Evolutionary conservation across 2,113 vertebrate species (phyloP), one percentile per base, ranked within the genome.

Genomic region (Austrofundulus limnaeus): DNA sequence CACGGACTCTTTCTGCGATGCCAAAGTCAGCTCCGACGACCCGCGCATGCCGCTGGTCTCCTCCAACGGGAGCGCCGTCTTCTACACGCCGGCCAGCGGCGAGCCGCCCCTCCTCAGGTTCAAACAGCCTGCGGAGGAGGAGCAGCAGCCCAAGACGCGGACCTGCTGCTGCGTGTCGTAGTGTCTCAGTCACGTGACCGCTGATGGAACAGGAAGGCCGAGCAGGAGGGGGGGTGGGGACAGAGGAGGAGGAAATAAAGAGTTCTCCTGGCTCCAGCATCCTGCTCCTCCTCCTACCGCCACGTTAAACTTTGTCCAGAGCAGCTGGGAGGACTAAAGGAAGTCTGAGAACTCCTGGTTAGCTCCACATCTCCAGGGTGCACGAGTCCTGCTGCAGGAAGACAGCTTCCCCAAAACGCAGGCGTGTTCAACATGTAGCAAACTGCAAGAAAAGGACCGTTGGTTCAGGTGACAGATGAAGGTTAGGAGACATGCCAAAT

Each of bases 131-230:
- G 81, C 94, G 15, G 95, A 98, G 59, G 96, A 97, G 43, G 94
- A 94, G 90, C 92, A 94, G 61, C 92, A 94, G 61, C 92, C 94
- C 38, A 96, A 95, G 74, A 88, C 89, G 37, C 91, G 91, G 0
- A 92, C 93, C 66, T 98, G 97, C 90, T 98, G 97, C 90, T 94
- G 95, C 25, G 91, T 98, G 80, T 97, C 95, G 25, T 98, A 96
- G 87, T 78, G 0, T 8, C 21, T 12, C 0, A 11, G 43, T 66
- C 53, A 61, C 1, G 46, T 62, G 56, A 78, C 57, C 61, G 57
- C 13, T 21, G 48, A 52, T 1, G 14, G 11, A 54, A 72, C 51
- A 53, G 70, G 58, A 62, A 63, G 38, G 72, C 62, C 60, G 38
- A 55, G 54, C 61, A 20, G 23, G 47, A 54, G 20, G 42, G 25